These are phyloP conservation scores for Drosophila nebulosa DNA, from an alignment of 1,140 invertebrate species.

Conservation along the genomic window DNA sequence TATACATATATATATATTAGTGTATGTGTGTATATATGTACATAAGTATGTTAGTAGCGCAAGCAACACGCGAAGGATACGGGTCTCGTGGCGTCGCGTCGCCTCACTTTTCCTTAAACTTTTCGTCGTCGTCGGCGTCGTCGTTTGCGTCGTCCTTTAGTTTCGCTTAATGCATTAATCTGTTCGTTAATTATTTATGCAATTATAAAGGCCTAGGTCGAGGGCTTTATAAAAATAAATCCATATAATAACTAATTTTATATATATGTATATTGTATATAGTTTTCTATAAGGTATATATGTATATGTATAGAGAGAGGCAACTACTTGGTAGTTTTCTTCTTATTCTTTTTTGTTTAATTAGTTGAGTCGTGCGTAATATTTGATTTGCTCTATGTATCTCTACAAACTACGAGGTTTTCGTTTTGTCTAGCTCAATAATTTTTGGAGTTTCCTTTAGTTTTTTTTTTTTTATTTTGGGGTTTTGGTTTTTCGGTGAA, in stretches of 20 bases:
- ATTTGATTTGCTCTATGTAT: conserved; percentile 67
- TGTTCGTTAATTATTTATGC: conserved; percentile 42
- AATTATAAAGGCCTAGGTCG: conserved; percentile 50
- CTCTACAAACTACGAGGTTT: conserved; percentile 76
- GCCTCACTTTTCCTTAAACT: conserved; percentile 1
- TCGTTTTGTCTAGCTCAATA: conserved; percentile 68
- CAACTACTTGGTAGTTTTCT: conserved; percentile 74
- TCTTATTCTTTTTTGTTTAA: conserved; percentile 64
- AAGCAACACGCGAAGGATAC: conserved; percentile 45
- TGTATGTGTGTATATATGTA: conserved; percentile 14
- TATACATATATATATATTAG: not conserved
- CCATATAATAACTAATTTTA: conserved; percentile 43
- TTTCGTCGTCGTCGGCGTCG: not conserved
- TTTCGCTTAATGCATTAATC: conserved; percentile 59
- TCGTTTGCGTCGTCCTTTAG: conserved; percentile 34
- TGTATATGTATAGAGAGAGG: conserved; percentile 58
- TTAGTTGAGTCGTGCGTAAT: conserved; percentile 34
- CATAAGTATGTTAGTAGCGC: conserved; percentile 45
- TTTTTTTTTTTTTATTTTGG: not conserved
- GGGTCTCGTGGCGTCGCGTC: not conserved
- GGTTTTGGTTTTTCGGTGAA: conserved; percentile 27
- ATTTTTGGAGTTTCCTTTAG: conserved; percentile 39
- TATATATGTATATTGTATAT: conserved; percentile 69
- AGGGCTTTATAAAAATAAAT: conserved; percentile 73
- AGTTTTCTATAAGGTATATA: conserved; percentile 42